phyloP scores from a whole-genome alignment of 2,888 invertebrate species.

The Mantis religiosa region DNA sequence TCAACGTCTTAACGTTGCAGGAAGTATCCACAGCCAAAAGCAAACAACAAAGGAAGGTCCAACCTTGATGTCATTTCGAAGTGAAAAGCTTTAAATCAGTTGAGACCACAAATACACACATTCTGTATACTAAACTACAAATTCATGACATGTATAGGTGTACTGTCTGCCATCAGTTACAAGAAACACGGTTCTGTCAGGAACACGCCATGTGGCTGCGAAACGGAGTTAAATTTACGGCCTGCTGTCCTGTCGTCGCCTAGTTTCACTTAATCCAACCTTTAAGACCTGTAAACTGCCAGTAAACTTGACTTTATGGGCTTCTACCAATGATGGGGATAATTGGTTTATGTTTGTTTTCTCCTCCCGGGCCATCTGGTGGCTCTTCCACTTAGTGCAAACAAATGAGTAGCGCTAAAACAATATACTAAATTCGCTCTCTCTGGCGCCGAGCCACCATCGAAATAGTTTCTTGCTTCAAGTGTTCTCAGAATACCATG shows the following conservation, averaged over 20 bases:
- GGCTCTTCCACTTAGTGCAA: not conserved
- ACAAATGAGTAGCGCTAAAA: not conserved
- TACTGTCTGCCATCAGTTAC: not conserved
- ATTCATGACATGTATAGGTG: too few relatives aligned
- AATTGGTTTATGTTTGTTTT: not conserved
- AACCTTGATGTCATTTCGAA: too few relatives aligned
- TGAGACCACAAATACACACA: too few relatives aligned
- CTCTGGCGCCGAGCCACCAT: not conserved
- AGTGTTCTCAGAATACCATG: not conserved
- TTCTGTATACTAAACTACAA: too few relatives aligned
- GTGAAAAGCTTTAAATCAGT: too few relatives aligned
- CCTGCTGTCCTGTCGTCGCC: not conserved
- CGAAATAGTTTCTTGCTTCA: not conserved
- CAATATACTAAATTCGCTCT: not conserved
- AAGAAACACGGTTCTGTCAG: not conserved
- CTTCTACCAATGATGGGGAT: not conserved
- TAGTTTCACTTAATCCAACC: not conserved
- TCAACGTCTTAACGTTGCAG: too few relatives aligned
- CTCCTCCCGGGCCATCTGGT: not conserved
- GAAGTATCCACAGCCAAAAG: too few relatives aligned
- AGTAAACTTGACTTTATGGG: not conserved
- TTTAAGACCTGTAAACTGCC: not conserved
- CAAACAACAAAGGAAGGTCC: too few relatives aligned
- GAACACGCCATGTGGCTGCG: not conserved
- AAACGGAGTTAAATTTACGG: not conserved